Evolutionary conservation across 2,113 vertebrate genomes (phyloP).

Genomic region (Furnarius figulus): DNA sequence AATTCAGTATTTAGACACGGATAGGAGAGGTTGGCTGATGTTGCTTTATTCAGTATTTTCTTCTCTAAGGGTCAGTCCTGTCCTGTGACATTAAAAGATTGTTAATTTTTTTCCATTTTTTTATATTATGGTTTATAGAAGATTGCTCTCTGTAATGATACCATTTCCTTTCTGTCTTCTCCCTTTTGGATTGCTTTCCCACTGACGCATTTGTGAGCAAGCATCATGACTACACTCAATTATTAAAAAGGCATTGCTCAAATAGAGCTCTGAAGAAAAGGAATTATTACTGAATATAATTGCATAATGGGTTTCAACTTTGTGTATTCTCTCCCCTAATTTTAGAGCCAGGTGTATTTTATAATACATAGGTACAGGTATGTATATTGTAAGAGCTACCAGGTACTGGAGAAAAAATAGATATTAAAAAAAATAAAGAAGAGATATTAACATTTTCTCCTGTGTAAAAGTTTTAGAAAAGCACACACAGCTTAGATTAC

Average conservation of each 20-base stretch:
- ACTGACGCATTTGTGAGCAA: neutral
- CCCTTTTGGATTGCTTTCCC: slow-evolving; percentile 2
- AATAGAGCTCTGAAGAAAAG: neutral
- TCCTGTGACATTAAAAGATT: neutral
- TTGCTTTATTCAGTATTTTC: neutral
- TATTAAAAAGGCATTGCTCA: slow-evolving; percentile 20
- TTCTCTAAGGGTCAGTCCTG: neutral
- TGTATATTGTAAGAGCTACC: neutral
- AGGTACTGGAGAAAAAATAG: neutral
- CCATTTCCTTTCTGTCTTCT: neutral
- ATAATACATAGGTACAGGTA: neutral
- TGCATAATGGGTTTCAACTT: neutral
- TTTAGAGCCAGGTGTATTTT: neutral
- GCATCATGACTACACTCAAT: neutral
- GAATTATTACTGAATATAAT: neutral
- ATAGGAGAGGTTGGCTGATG: neutral
- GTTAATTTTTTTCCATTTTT: neutral
- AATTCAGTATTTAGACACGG: neutral
- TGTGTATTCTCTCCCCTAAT: neutral
- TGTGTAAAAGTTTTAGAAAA: neutral
- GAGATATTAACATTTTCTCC: neutral
- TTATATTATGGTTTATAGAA: neutral
- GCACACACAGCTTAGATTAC: neutral
- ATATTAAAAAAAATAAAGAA: neutral
- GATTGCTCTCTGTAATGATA: neutral